These are phyloP conservation scores for Eristalinus sepulchralis DNA, from an alignment of 2,888 invertebrate genomes.

Conservation along the genomic window DNA sequence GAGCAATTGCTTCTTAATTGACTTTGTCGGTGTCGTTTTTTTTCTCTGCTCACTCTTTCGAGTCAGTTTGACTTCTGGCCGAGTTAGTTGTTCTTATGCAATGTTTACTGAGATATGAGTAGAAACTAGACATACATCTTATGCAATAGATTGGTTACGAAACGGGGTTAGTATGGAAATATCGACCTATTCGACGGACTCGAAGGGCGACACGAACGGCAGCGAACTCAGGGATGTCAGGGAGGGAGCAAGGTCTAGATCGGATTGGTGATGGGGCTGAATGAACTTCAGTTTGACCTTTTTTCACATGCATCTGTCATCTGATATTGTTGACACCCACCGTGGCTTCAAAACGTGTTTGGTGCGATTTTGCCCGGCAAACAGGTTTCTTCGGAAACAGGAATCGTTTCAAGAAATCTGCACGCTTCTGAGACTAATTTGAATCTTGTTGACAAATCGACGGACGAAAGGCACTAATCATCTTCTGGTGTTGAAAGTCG, in stretches of 20 bases:
- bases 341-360: background rate
- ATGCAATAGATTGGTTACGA: conserved; percentile 36
- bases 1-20: conserved; percentile 52
- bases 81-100: conserved; percentile 40
- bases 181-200: conserved; percentile 30
- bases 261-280: background rate
- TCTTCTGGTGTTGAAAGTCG: too few relatives aligned
- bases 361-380: background rate
- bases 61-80: conserved; percentile 35
- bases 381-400: background rate
- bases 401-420: background rate
- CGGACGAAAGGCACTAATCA: too few relatives aligned
- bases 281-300: background rate
- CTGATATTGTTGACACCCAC: background rate
- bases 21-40: conserved; percentile 1
- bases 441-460: too few relatives aligned
- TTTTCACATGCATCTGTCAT: background rate
- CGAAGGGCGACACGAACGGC: background rate
- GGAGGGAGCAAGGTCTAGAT: background rate
- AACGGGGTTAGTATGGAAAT: conserved; percentile 42
- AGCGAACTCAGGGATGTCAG: background rate
- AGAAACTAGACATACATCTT: conserved; percentile 17
- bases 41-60: background rate
- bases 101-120: conserved; percentile 3
- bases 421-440: background rate